Base-by-base conservation (phyloP, 2,888 invertebrate species). In the Calameuta pallipes region DNA sequence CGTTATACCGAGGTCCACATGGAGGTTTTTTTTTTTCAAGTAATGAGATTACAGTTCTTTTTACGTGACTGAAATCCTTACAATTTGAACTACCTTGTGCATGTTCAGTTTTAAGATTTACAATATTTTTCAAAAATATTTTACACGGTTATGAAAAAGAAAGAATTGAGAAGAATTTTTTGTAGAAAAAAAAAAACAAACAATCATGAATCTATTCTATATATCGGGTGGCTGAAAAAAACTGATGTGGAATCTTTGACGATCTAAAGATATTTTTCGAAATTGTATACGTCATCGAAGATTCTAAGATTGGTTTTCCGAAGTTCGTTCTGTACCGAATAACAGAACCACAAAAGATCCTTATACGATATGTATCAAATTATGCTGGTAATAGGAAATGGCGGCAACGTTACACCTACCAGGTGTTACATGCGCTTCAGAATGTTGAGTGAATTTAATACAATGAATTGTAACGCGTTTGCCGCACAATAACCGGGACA, bases 401-500 rank as follows among this genome's bases (percentile, higher is more conserved):
- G 89, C 89, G 89, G 91, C 90, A 91, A 91, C 90, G 85, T 90
- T 88, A 91, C 91, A 91, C 91, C 91, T 90, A 86, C 91, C 91
- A 91, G 91, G 91, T 91, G 91, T 88, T 86, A 85, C 86, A 83
- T 85, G 80, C 78, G 75, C 73, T 76, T 75, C 79, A 82, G 82
- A 85, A 84, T 80, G 83, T 80, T 82, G 84, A 78, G 83, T 85
- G 87, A 84, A 83, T 71, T 31, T 84, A 80, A 83, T 84, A 89
- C 88, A 87, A 89, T 90, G 89, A 83, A 87, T 90, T 86, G 86
- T 89, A 90, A 90, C 89, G 87, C 84, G 81, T 80, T 82, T 86
- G 77, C 76, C 73, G 81, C 85, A 89, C 86, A 89, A 89, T 88
- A 88, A 89, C 88, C 56, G 82, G 84, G 78, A 79, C 80, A 91